Conservation (phyloP, 53 echinoderm and acorn worm genomes). For the Patiria pectinifera region DNA sequence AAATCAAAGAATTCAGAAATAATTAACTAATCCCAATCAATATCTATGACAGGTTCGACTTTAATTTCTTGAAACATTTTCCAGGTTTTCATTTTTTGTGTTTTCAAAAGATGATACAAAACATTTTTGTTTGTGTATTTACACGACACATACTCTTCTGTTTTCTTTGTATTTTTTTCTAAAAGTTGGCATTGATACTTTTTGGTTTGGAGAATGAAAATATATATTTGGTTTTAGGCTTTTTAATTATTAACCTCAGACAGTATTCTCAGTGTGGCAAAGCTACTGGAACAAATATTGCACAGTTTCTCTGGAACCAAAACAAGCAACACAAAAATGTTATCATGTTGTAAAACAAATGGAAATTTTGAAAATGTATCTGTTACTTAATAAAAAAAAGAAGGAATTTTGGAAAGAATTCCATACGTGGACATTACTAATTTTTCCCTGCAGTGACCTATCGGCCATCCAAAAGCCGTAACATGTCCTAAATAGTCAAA, state of each 20-base stretch:
- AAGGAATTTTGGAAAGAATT: too few species aligned
- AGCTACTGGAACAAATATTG: constrained; percentile 24
- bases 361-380: too few species aligned
- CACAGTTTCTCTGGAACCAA: constrained; percentile 6
- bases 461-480: too few species aligned
- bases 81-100: neutral
- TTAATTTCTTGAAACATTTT: neutral
- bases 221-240: neutral
- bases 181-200: neutral
- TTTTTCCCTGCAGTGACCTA: too few species aligned
- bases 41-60: too few species aligned
- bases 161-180: neutral
- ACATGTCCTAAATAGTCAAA: too few species aligned
- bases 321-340: neutral
- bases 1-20: too few species aligned
- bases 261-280: neutral
- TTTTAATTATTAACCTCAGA: neutral
- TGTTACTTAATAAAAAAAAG: neutral
- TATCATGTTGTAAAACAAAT: neutral
- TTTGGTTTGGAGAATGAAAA: neutral
- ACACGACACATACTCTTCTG: neutral
- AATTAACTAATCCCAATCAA: too few species aligned
- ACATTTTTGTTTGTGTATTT: neutral
- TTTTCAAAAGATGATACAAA: neutral
- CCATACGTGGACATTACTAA: too few species aligned